Percentiles rank a stretch among this genome's conserved stretches.
phyloP scores from a whole-genome alignment of 2,888 invertebrate species.

The Julus scandinavius region DNA sequence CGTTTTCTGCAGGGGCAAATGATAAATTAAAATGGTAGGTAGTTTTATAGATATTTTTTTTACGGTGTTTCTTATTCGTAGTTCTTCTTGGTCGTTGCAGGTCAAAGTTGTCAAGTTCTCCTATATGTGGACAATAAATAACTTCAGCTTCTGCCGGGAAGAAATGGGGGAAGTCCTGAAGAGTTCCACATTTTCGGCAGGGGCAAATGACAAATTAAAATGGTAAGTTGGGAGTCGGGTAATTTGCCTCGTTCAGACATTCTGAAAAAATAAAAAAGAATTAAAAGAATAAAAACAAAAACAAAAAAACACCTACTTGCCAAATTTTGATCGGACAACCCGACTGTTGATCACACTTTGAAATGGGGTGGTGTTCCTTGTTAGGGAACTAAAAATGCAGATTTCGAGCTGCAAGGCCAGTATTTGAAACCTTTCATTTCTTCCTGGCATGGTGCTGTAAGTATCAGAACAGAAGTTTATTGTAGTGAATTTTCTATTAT shows the following conservation, averaged over 20 bases:
- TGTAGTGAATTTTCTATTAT: not conserved
- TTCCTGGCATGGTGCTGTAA: slow-evolving; percentile 27
- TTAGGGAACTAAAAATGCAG: not conserved
- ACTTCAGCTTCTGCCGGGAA: slow-evolving; percentile 99
- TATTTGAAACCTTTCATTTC: slow-evolving; percentile 26
- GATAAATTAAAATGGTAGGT: slow-evolving; percentile 98
- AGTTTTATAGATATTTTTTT: not conserved
- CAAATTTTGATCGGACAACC: slow-evolving; percentile 6
- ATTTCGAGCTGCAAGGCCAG: not conserved
- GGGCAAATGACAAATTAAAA: slow-evolving; percentile 99
- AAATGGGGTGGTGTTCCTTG: not conserved
- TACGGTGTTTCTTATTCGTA: not conserved
- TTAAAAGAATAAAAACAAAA: no score
- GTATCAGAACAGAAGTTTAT: not conserved
- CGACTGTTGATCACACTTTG: slow-evolving; percentile 8
- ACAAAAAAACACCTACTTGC: no score
- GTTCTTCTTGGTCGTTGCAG: slow-evolving; percentile 70
- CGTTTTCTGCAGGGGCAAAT: slow-evolving; percentile 99
- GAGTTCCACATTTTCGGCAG: slow-evolving; percentile 99
- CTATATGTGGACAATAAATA: slow-evolving; percentile 99
- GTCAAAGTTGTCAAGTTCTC: slow-evolving; percentile 99
- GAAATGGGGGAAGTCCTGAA: slow-evolving; percentile 99
- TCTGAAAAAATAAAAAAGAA: no score
- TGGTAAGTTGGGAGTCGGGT: slow-evolving; percentile 74
- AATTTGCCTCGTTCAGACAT: not conserved